Evolutionary conservation across 2,797 vertebrate species (phyloP).

Genomic region (Aulostomus chinensis): DNA sequence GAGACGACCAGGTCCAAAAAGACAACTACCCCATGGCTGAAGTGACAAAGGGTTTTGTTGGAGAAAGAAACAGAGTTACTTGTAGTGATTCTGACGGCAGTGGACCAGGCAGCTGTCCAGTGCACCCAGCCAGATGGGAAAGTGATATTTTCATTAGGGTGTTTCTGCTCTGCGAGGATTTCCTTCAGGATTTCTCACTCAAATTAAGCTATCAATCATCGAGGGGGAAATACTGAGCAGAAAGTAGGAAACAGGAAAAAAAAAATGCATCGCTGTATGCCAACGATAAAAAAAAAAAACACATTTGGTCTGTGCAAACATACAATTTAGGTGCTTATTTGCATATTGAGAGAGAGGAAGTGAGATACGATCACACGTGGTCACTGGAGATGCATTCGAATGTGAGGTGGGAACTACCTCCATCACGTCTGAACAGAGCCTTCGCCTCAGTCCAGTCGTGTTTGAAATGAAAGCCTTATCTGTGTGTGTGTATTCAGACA

Average conservation of each 20-base stretch:
- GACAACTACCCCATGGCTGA: not conserved
- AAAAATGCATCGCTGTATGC: not conserved
- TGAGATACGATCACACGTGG: too few species aligned
- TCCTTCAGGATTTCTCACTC: constrained; percentile 39
- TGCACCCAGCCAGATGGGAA: constrained; percentile 80
- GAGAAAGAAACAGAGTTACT: constrained; percentile 19
- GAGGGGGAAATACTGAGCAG: constrained; percentile 21
- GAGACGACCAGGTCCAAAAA: constrained; percentile 1
- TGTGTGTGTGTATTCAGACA: too few species aligned
- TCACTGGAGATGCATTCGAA: too few species aligned
- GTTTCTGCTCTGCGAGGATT: constrained; percentile 50
- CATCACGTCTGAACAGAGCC: too few species aligned
- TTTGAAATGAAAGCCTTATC: too few species aligned
- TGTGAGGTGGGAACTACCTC: too few species aligned
- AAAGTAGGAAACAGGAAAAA: not conserved
- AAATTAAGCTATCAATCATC: constrained; percentile 41
- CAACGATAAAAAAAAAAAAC: too few species aligned
- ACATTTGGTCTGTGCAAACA: too few species aligned
- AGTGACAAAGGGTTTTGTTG: constrained; percentile 4
- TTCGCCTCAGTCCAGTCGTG: too few species aligned
- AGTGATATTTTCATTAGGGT: constrained; percentile 83
- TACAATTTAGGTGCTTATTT: too few species aligned
- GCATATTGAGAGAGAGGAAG: too few species aligned
- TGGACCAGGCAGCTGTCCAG: constrained; percentile 52
- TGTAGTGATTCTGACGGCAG: constrained; percentile 32